Conservation (phyloP, 1,140 invertebrate genomes). For the Muscidifurax raptorellus region DNA sequence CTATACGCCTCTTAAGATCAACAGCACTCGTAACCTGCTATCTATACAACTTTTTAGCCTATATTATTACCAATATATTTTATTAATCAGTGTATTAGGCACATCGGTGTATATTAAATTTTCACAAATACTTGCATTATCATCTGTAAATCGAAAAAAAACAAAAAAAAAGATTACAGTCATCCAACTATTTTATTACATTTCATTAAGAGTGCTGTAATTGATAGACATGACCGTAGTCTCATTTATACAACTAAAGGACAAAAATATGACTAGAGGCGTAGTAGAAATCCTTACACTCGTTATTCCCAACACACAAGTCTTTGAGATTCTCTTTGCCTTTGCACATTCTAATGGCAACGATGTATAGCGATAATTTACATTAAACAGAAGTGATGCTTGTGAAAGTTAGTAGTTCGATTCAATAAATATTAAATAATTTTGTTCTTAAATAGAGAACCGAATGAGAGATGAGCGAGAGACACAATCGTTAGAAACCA, state of each 20-base stretch:
- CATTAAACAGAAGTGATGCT: slow-evolving; percentile 27
- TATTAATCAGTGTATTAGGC: slow-evolving; percentile 2
- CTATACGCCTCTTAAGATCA: slow-evolving; percentile 8
- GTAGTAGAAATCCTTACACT: slow-evolving; percentile 34
- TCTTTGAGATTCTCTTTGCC: slow-evolving; percentile 27
- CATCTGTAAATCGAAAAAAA: neutral
- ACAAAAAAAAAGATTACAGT: neutral
- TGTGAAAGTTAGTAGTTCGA: neutral
- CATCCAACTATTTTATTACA: slow-evolving; percentile 33
- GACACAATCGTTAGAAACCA: neutral
- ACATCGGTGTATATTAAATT: slow-evolving; percentile 5
- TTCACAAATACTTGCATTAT: neutral
- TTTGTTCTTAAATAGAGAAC: neutral
- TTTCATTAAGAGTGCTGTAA: neutral
- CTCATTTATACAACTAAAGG: slow-evolving; percentile 56
- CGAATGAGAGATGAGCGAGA: neutral
- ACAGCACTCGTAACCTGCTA: neutral
- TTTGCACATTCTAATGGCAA: slow-evolving; percentile 52
- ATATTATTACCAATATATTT: slow-evolving; percentile 12
- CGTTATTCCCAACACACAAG: neutral
- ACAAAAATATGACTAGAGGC: slow-evolving; percentile 61
- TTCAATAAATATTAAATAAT: neutral
- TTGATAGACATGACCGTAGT: slow-evolving; percentile 42
- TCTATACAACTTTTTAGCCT: neutral
- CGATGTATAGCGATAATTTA: slow-evolving; percentile 45